Percentiles rank a stretch among this genome's conserved stretches.
These are phyloP conservation scores for Syrista parreyssii DNA, from an alignment of 2,888 invertebrate species.

Conservation along the genomic window DNA sequence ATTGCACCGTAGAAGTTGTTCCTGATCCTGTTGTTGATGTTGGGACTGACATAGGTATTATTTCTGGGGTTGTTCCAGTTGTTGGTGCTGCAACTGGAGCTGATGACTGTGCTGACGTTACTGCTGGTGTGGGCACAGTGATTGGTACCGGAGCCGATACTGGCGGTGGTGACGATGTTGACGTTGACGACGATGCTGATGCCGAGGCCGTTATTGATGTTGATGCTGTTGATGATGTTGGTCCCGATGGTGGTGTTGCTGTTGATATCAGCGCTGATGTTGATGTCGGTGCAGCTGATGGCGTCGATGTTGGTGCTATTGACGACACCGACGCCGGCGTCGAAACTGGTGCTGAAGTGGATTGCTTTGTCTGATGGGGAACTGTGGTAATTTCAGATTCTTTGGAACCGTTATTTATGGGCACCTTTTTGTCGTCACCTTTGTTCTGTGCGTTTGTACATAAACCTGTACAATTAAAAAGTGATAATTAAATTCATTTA, in stretches of 20 bases:
- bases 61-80: constrained; percentile 15
- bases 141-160: background rate
- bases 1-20: constrained; percentile 34
- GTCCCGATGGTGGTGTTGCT: constrained; percentile 7
- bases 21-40: constrained; percentile 65
- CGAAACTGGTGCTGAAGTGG: background rate
- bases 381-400: constrained; percentile 35
- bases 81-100: constrained; percentile 15
- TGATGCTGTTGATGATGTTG: constrained; percentile 2
- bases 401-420: constrained; percentile 49
- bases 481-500: background rate
- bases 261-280: background rate
- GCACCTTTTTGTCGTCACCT: constrained; percentile 56
- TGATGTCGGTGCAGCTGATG: constrained; percentile 7
- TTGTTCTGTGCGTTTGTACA: constrained; percentile 40
- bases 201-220: background rate
- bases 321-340: constrained; percentile 1
- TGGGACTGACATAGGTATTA: constrained; percentile 7
- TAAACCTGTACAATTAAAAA: background rate
- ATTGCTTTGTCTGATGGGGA: background rate
- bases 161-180: background rate
- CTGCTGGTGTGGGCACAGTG: background rate
- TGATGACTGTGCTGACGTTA: constrained; percentile 15
- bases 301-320: background rate
- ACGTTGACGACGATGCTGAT: background rate